Evolutionary conservation across 92 coral and sea anemone species (phyloP).

Genomic region (Epizoanthus scotinus): DNA sequence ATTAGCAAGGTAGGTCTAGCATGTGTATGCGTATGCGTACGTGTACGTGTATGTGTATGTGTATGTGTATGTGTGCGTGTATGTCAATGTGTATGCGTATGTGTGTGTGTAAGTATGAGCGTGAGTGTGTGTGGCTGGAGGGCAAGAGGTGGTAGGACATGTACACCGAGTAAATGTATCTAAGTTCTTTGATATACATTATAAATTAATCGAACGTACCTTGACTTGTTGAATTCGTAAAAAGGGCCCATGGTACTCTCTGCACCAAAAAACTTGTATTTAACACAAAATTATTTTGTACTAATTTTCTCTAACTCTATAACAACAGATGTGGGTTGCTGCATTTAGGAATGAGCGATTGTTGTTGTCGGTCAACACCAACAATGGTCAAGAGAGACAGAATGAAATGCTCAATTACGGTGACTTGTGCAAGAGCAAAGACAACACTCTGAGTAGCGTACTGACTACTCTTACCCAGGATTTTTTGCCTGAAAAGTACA

Average conservation of each 20-base stretch:
- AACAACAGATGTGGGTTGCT: slow-evolving; percentile 23
- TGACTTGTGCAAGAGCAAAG: slow-evolving; percentile 11
- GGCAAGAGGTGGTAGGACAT: too few relatives aligned
- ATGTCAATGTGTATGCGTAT: too few relatives aligned
- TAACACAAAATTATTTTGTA: background rate
- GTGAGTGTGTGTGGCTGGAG: too few relatives aligned
- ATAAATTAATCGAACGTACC: too few relatives aligned
- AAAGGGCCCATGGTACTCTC: background rate
- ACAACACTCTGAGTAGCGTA: slow-evolving; percentile 22
- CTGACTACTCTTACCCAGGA: slow-evolving; percentile 7
- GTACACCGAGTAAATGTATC: too few relatives aligned
- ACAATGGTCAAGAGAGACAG: slow-evolving; percentile 24
- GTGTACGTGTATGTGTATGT: too few relatives aligned
- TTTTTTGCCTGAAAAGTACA: slow-evolving; percentile 14
- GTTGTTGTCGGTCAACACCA: slow-evolving; percentile 6
- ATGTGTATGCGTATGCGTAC: too few relatives aligned
- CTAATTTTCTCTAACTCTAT: background rate
- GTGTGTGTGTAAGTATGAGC: too few relatives aligned
- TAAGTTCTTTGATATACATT: too few relatives aligned
- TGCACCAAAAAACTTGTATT: background rate
- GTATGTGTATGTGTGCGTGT: too few relatives aligned
- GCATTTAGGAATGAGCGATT: slow-evolving; percentile 1
- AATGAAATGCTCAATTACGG: slow-evolving; percentile 7
- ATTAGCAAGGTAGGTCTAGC: background rate
- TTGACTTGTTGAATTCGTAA: too few relatives aligned